Base-by-base conservation (phyloP, 2,113 vertebrate genomes). In the Saccopteryx leptura region DNA sequence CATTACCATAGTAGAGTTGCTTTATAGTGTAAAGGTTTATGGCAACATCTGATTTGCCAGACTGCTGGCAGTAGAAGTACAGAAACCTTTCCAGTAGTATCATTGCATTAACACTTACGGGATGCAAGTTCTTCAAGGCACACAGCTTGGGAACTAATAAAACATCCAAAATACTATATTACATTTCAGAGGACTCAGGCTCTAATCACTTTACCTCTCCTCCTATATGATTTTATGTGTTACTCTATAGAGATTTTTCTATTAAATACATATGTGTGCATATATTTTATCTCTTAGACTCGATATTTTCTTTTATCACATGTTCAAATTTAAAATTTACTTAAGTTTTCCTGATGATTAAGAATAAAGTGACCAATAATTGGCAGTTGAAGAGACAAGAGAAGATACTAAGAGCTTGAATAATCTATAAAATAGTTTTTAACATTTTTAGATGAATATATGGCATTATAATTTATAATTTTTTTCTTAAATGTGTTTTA, bases 401-500 rank as follows among this genome's bases (percentile, higher is more conserved):
- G 18, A 85, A 81, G 60, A 81, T 39, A 31, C 39, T 63, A 88
- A 95, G 60, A 71, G 13, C 50, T 31, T 93, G 3, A 11, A 78
- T 61, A 75, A 82, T 69, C 12, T 19, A 68, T 68, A 71, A 76
- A 88, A 46, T 82, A 78, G 1, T 33, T 68, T 92, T 21, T 86
- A 46, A 23, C 15, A 68, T 39, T 89, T 87, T 75, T 85, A 86
- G 72, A 61, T 28, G 5, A 82, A 50, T 63, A 90, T 72, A 21
- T 75, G 46, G 50, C 14, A 33, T 71, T n/a, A 85, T 17, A 72
- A 78, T 28, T 74, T 78, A 71, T 50, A 18, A 6, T 50, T 39
- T 58, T 88, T 82, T 93, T 66, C 39, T 90, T 58, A 72, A 66
- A 54, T 89, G 46, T 58, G 11, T 48, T 88, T 82, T 26, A 87